These are phyloP conservation scores for Dryococelus australis DNA, from an alignment of 2,888 invertebrate genomes.

Conservation along the genomic window DNA sequence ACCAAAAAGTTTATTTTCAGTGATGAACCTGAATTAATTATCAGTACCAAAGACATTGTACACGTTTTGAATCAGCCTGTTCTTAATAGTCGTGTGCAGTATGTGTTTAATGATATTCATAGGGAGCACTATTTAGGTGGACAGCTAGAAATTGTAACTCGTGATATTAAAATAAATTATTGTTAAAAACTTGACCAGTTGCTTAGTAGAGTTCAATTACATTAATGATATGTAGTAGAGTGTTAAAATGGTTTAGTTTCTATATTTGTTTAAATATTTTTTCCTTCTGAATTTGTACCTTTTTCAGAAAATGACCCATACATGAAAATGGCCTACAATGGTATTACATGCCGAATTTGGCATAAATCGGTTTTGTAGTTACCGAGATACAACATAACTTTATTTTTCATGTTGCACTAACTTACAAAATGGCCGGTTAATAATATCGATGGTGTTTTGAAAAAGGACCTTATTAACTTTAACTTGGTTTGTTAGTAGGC, in stretches of 20 bases:
- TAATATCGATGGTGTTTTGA: no score
- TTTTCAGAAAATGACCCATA: neutral
- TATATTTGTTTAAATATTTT: neutral
- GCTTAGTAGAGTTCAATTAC: neutral
- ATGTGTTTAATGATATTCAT: no score
- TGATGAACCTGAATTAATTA: neutral
- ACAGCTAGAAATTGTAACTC: neutral
- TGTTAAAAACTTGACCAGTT: neutral
- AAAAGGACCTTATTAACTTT: no score
- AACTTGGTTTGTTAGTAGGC: no score
- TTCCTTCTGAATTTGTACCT: neutral
- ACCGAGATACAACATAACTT: no score
- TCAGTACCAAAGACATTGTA: neutral
- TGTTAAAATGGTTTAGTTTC: neutral
- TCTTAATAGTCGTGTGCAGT: no score
- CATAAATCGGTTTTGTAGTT: no score
- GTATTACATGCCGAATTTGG: no score
- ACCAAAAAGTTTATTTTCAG: neutral
- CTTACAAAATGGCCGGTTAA: no score
- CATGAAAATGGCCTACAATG: no score
- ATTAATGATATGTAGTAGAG: neutral
- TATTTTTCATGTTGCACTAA: no score
- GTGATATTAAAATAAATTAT: neutral
- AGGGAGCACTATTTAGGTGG: no score
- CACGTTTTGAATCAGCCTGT: neutral